Evolutionary conservation across 2,113 vertebrate species (phyloP).

Genomic region (Brachypodius melanocephalos): DNA sequence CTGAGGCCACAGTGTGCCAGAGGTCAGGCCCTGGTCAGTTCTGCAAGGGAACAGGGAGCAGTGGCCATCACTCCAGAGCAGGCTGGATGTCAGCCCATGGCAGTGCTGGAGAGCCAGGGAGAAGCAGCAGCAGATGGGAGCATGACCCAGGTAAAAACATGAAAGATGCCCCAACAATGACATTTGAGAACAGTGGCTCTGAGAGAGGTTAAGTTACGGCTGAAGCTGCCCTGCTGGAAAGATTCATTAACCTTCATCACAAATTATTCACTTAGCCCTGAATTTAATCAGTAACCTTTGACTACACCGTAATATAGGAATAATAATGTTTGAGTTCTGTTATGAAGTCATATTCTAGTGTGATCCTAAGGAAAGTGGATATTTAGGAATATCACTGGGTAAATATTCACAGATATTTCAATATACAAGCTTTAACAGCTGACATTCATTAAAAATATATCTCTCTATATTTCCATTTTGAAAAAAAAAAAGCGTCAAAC

Average conservation of each 20-base stretch:
- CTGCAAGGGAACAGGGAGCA: not conserved
- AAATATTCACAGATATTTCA: not conserved
- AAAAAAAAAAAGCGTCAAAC: not conserved
- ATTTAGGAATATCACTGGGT: not conserved
- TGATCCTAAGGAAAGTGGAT: not conserved
- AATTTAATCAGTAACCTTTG: not conserved
- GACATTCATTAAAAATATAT: not conserved
- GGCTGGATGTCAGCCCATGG: not conserved
- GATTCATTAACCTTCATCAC: not conserved
- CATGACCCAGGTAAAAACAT: not conserved
- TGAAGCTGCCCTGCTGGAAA: not conserved
- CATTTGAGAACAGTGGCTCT: not conserved
- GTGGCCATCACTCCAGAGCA: not conserved
- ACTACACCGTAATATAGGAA: not conserved
- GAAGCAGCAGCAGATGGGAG: not conserved
- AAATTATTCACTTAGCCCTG: not conserved
- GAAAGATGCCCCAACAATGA: not conserved
- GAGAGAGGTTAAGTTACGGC: not conserved
- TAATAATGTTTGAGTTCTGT: not conserved
- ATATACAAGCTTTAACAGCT: not conserved
- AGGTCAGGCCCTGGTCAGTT: not conserved
- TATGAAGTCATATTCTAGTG: not conserved
- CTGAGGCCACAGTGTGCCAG: not conserved
- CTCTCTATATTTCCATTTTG: not conserved
- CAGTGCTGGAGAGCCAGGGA: rapidly evolving